Evolutionary conservation across 2,797 vertebrate genomes (phyloP), one percentile per base, ranked within the genome.

Genomic region (Myoxocephalus aenaeus): DNA sequence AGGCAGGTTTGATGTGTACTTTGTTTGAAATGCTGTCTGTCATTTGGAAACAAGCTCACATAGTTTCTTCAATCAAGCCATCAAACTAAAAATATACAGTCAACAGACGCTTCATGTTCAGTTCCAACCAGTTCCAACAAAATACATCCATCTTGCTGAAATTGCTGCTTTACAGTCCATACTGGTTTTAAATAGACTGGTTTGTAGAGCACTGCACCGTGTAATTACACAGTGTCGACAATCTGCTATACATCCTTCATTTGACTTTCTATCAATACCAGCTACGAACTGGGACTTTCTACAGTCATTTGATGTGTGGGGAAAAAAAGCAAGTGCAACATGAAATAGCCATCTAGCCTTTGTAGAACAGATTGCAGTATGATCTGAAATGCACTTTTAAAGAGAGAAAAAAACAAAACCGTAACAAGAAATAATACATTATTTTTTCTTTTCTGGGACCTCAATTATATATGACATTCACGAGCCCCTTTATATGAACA

Each of bases 241-340:
- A 68, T 80, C 80, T 77, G 74, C 77, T 74, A 38, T 76, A 68
- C 15, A 83, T 88, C 72, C 75, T 83, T 80, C 80, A 69, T 83
- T 82, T 83, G 74, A 88, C 80, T 77, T 75, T 83, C 74, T 74
- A 56, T 75, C 70, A 65, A 63, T 79, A 77, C n/a, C 29, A 63
- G 54, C 44, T 14, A 44, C 0, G n/a, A 64, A 48, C 54, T 59
- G 56, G 22, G 69, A n/a, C 70, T 76, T 59, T 34, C 25, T 73
- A 15, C 0, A 20, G 1, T 38, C 7, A 34, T 62, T 65, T 75
- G 40, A 77, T 71, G 40, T 38, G 18, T 38, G 9, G 42, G 66
- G 34, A 8, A 65, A 67, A 73, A 51, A 70, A 57, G 25, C 20
- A 59, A 22, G 65, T 50, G 7, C 14, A 65, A 61, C 29, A 76